phyloP scores from a whole-genome alignment of 2,888 invertebrate genomes.

The Drosophila bunnanda region DNA sequence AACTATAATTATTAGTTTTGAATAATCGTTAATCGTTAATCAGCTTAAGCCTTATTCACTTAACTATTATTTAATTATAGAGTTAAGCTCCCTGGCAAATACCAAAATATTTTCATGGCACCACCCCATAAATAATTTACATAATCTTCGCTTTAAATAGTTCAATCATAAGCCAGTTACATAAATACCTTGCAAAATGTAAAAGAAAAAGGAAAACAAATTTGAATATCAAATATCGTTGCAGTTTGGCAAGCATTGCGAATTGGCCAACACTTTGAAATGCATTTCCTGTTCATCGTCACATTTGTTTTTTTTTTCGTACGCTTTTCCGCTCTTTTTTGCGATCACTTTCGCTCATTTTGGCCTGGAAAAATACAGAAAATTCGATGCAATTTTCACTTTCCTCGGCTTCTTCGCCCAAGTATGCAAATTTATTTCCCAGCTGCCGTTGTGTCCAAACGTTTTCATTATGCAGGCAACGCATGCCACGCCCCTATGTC shows the following conservation, averaged over 20 bases:
- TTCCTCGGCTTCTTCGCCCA: constrained; percentile 53
- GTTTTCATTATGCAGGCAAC: constrained; percentile 71
- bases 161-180: constrained; percentile 38
- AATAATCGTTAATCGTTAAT: not conserved
- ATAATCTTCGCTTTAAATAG: constrained; percentile 29
- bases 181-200: constrained; percentile 12
- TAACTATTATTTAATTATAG: constrained; percentile 14
- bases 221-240: constrained; percentile 34
- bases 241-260: constrained; percentile 68
- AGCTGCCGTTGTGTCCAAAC: constrained; percentile 51
- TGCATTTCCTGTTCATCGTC: constrained; percentile 60
- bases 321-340: constrained; percentile 14
- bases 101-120: constrained; percentile 11
- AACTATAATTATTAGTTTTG: not conserved
- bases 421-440: constrained; percentile 63
- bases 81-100: constrained; percentile 4
- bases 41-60: not conserved
- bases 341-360: constrained; percentile 64
- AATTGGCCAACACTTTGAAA: constrained; percentile 57
- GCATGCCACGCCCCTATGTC: constrained; percentile 62
- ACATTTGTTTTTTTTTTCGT: too few relatives aligned
- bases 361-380: constrained; percentile 40
- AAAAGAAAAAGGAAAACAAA: not conserved
- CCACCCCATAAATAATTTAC: constrained; percentile 4
- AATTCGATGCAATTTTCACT: constrained; percentile 80